phyloP scores from a whole-genome alignment of 2,113 vertebrate genomes.

The Galbula dea region DNA sequence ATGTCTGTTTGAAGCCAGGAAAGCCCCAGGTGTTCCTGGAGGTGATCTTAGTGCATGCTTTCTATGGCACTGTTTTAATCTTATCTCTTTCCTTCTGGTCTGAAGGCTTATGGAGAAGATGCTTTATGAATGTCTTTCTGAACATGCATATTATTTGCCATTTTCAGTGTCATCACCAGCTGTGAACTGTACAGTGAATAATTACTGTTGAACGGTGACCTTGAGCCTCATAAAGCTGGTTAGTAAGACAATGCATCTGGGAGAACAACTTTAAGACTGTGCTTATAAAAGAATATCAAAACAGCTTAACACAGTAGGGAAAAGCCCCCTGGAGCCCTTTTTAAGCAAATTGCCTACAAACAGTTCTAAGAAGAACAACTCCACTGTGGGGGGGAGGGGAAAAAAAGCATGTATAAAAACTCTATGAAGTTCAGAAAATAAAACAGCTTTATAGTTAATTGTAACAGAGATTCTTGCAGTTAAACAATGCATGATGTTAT shows the following conservation, averaged over 20 bases:
- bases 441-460: constrained; percentile 20
- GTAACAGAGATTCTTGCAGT: constrained; percentile 15
- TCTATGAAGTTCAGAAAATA: constrained; percentile 37
- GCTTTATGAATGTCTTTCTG: background rate
- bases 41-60: background rate
- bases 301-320: constrained; percentile 62
- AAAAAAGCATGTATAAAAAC: background rate
- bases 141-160: background rate
- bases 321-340: constrained; percentile 59
- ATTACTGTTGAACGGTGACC: constrained; percentile 50
- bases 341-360: constrained; percentile 54
- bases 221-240: constrained; percentile 64
- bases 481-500: background rate
- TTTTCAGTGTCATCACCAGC: constrained; percentile 22
- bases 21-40: background rate
- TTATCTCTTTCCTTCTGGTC: background rate
- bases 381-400: background rate
- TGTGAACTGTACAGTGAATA: constrained; percentile 61
- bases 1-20: background rate
- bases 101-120: background rate
- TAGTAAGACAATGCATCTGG: constrained; percentile 65
- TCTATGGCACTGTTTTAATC: background rate
- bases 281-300: constrained; percentile 68
- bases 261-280: constrained; percentile 53
- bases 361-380: constrained; percentile 51